Percentiles rank a stretch among this genome's conserved stretches.
These are phyloP conservation scores for Mylabris phalerata DNA, from an alignment of 1,140 invertebrate genomes.

Conservation along the genomic window DNA sequence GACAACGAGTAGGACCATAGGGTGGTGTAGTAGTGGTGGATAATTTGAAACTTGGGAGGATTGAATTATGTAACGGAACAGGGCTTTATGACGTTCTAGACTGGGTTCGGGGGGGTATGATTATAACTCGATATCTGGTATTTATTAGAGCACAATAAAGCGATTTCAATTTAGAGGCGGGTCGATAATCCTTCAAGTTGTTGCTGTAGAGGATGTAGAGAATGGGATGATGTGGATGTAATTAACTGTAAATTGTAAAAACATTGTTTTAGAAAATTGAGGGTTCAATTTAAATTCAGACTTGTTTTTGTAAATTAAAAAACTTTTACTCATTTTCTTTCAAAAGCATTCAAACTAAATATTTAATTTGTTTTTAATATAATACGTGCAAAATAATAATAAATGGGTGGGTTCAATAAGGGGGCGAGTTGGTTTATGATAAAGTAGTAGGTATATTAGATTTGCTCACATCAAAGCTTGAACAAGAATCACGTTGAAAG, in stretches of 20 bases:
- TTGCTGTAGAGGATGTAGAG: not conserved
- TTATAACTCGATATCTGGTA: conserved; percentile 28
- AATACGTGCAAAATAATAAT: too few species aligned
- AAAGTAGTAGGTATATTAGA: conserved; percentile 30
- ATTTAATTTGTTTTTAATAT: too few species aligned
- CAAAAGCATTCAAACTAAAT: too few species aligned
- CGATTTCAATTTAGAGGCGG: conserved; percentile 27
- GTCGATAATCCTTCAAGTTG: conserved; percentile 25
- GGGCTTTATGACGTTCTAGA: conserved; percentile 2
- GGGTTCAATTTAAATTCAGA: not conserved
- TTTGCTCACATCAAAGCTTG: conserved; percentile 30
- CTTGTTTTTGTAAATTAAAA: too few species aligned
- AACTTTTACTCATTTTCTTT: too few species aligned
- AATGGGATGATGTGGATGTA: conserved; percentile 6
- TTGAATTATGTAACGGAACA: conserved; percentile 1
- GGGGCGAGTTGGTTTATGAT: conserved; percentile 9
- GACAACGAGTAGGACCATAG: too few species aligned
- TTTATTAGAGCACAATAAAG: conserved; percentile 30
- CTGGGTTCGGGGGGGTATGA: conserved; percentile 17
- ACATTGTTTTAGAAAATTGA: not conserved
- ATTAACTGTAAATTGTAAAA: conserved; percentile 16
- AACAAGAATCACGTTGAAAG: conserved; percentile 31
- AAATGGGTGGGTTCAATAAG: not conserved
- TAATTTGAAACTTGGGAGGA: too few species aligned
- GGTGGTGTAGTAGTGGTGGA: too few species aligned